Percentiles rank a stretch among this genome's conserved stretches.
These are phyloP conservation scores for Basileuterus tristriatus DNA, from an alignment of 2,797 vertebrate species.

Conservation along the genomic window DNA sequence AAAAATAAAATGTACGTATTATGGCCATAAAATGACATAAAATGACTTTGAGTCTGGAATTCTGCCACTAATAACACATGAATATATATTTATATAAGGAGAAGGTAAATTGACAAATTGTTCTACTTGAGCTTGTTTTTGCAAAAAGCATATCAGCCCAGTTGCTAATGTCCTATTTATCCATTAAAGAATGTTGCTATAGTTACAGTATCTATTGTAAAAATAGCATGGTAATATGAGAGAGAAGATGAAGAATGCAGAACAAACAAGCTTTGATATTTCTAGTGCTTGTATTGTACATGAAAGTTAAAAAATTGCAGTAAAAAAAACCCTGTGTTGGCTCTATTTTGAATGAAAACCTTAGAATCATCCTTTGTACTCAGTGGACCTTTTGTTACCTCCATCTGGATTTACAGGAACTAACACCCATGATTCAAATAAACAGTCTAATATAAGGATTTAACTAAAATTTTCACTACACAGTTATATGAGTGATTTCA, in stretches of 20 bases:
- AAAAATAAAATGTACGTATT: conserved; percentile 2
- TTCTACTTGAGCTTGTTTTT: conserved; percentile 29
- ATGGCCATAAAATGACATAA: background rate
- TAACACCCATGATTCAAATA: background rate
- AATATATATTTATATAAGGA: background rate
- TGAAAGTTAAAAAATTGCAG: background rate
- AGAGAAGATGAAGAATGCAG: conserved; percentile 14
- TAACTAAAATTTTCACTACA: background rate
- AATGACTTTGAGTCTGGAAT: background rate
- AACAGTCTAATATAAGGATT: background rate
- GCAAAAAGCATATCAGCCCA: background rate
- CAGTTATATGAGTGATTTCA: background rate
- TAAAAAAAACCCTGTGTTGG: background rate
- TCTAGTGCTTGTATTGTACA: background rate
- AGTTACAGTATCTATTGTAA: conserved; percentile 58
- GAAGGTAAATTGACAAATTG: conserved; percentile 14
- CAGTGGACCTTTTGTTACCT: background rate
- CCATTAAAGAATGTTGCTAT: conserved; percentile 65
- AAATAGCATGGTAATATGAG: conserved; percentile 47
- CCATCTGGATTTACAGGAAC: background rate
- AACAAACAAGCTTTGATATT: conserved; percentile 41
- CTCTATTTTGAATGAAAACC: conserved; percentile 13
- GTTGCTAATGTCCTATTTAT: conserved; percentile 45
- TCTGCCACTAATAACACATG: background rate
- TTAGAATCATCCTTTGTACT: background rate